Percentiles rank a stretch among this genome's conserved stretches.
These are phyloP conservation scores for Antedon bifida DNA, from an alignment of 35 echinoderm and acorn worm genomes.

Conservation along the genomic window DNA sequence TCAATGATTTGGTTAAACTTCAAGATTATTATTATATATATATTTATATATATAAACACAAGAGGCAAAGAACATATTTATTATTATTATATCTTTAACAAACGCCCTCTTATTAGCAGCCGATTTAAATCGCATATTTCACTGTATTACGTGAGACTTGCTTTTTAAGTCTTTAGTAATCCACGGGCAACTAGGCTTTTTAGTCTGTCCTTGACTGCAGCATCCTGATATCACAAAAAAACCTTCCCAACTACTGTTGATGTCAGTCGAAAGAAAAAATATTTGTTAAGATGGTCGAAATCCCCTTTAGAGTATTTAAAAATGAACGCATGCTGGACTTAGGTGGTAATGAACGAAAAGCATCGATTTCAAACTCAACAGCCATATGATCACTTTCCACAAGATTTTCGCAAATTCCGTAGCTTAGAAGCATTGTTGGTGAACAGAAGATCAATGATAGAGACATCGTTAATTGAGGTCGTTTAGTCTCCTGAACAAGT, in stretches of 20 bases:
- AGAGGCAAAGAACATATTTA: too few species aligned
- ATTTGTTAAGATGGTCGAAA: neutral
- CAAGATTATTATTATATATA: neutral
- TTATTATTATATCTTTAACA: neutral
- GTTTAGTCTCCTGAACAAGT: neutral
- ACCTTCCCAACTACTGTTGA: neutral
- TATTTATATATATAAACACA: neutral
- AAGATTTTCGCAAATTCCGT: neutral
- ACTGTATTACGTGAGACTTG: too few species aligned
- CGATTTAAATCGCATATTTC: neutral
- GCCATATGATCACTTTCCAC: neutral
- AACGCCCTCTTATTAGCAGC: neutral
- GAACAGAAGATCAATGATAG: neutral
- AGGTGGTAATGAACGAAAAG: neutral
- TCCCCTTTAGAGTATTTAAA: neutral
- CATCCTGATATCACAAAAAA: neutral
- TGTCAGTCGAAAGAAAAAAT: neutral
- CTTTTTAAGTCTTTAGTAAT: neutral
- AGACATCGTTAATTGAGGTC: neutral
- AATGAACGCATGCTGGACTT: neutral
- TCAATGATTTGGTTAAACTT: neutral
- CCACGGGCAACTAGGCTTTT: neutral
- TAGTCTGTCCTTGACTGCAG: neutral
- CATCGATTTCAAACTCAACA: neutral
- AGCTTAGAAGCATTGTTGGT: neutral